Conservation (phyloP, 2,888 invertebrate species). For the Leucophenga montana region DNA sequence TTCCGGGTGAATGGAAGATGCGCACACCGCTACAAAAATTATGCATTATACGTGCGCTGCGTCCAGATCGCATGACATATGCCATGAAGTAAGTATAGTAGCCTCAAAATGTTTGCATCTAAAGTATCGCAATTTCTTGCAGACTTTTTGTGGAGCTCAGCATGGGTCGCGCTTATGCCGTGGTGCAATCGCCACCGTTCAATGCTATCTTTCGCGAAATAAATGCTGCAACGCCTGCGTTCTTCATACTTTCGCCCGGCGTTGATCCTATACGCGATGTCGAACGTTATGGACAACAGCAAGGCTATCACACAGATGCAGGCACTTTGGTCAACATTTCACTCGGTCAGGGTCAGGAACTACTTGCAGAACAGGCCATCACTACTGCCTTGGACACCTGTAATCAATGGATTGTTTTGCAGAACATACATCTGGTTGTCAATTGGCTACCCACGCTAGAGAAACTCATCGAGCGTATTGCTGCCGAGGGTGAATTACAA, state of each 20-base stretch:
- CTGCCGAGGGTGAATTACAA: constrained; percentile 77
- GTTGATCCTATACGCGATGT: constrained; percentile 88
- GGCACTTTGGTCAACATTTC: constrained; percentile 94
- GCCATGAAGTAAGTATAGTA: constrained; percentile 79
- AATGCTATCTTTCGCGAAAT: constrained; percentile 90
- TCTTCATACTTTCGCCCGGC: constrained; percentile 95
- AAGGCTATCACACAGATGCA: constrained; percentile 85
- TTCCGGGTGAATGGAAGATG: constrained; percentile 98
- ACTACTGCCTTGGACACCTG: constrained; percentile 82
- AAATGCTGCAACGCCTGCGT: constrained; percentile 87
- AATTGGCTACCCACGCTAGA: constrained; percentile 91
- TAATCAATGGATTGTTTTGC: constrained; percentile 90
- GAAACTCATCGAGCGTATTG: constrained; percentile 90
- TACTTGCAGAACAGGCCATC: constrained; percentile 91
- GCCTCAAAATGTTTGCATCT: neutral
- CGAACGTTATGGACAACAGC: constrained; percentile 85
- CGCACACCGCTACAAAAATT: constrained; percentile 88
- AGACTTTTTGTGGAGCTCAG: constrained; percentile 88
- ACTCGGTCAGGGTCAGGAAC: constrained; percentile 94
- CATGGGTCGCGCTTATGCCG: constrained; percentile 86
- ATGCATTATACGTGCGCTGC: constrained; percentile 91
- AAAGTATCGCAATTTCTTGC: neutral
- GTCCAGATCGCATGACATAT: constrained; percentile 96
- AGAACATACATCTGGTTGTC: constrained; percentile 94
- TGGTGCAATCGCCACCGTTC: constrained; percentile 84